Conservation (phyloP, 2,888 invertebrate genomes). For the Xestia xanthographa region DNA sequence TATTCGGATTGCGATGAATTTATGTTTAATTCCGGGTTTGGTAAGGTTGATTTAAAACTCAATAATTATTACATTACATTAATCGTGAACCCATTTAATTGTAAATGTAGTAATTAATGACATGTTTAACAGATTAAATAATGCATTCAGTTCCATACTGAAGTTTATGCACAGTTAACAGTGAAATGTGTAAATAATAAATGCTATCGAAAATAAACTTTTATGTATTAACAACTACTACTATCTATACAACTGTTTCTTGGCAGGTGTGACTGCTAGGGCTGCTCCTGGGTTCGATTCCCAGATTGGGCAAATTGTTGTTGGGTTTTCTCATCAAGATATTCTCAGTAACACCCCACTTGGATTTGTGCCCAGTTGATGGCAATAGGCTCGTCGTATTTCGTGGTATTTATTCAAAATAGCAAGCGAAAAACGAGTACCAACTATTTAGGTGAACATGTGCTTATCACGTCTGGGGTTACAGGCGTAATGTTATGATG, state of each 20-base stretch:
- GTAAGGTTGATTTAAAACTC: conserved; percentile 23
- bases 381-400: background rate
- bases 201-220: background rate
- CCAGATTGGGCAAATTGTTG: background rate
- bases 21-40: conserved; percentile 16
- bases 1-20: conserved; percentile 25
- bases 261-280: background rate
- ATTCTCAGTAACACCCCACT: background rate
- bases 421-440: background rate
- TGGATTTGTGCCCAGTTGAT: background rate
- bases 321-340: background rate
- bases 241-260: background rate
- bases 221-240: background rate
- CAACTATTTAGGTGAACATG: background rate
- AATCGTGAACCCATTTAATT: conserved; percentile 36
- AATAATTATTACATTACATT: conserved; percentile 37
- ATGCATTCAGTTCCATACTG: conserved; percentile 17
- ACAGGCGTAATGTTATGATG: background rate
- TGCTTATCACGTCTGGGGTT: background rate
- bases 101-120: conserved; percentile 22
- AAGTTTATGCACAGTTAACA: background rate
- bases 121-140: conserved; percentile 31
- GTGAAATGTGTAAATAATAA: background rate
- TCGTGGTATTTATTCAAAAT: background rate
- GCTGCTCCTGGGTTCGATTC: background rate